Conservation (phyloP, 2,113 vertebrate species). For the Bucco capensis region DNA sequence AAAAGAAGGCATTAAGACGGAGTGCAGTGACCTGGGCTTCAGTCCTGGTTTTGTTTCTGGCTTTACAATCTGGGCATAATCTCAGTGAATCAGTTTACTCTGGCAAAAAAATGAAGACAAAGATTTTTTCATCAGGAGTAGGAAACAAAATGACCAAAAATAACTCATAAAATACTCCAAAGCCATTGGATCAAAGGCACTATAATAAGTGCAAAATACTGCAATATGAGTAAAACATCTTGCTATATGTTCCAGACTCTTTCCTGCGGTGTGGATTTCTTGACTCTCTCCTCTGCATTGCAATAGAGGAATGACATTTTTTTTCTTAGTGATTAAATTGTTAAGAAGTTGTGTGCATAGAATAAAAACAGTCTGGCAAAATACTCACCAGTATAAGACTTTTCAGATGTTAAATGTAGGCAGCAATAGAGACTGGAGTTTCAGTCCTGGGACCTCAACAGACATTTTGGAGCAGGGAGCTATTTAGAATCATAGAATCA, state of each 20-base stretch:
- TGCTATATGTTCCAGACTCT: not conserved
- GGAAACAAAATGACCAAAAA: conserved; percentile 10
- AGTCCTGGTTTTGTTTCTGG: not conserved
- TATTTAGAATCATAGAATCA: too few species aligned
- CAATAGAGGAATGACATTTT: not conserved
- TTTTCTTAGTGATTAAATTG: not conserved
- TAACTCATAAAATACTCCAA: not conserved
- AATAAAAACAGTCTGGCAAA: not conserved
- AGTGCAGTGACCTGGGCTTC: not conserved
- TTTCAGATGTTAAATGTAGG: not conserved
- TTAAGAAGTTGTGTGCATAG: not conserved
- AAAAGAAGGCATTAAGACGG: not conserved
- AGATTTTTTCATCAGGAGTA: not conserved
- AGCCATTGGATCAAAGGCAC: not conserved
- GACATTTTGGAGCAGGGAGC: accelerated
- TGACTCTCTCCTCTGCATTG: not conserved
- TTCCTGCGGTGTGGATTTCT: not conserved
- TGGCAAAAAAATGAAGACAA: not conserved
- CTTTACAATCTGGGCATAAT: not conserved
- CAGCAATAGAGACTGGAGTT: not conserved
- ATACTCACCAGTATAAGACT: not conserved
- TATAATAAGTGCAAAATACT: not conserved
- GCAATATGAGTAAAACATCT: not conserved
- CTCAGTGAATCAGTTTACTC: not conserved
- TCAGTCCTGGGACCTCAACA: not conserved